phyloP scores from a whole-genome alignment of 1,140 invertebrate genomes.

The Teleopsis dalmanni region DNA sequence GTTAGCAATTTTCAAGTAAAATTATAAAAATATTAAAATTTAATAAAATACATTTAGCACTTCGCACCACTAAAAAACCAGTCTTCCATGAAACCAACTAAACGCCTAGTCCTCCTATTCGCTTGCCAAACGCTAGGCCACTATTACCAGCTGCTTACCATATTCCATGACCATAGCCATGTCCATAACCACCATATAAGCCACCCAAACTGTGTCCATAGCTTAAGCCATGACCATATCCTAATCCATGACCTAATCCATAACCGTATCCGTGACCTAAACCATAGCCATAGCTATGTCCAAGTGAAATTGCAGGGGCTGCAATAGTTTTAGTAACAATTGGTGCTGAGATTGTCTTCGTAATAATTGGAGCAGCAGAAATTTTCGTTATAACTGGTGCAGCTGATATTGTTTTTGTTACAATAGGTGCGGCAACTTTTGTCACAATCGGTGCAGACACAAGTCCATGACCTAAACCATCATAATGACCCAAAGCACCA shows the following conservation, averaged over 20 bases:
- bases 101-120: too few species aligned
- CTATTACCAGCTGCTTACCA: neutral
- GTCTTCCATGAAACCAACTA: too few species aligned
- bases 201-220: slow-evolving; percentile 7
- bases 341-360: slow-evolving; percentile 28
- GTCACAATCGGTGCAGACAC: slow-evolving; percentile 14
- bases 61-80: too few species aligned
- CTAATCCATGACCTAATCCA: slow-evolving; percentile 23
- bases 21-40: too few species aligned
- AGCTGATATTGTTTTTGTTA: slow-evolving; percentile 10
- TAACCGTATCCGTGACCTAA: slow-evolving; percentile 24
- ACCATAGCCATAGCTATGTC: slow-evolving; percentile 20
- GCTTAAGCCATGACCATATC: slow-evolving; percentile 3
- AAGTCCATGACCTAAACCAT: slow-evolving; percentile 12
- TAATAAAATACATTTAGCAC: too few species aligned
- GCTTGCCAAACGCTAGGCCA: neutral
- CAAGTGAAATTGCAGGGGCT: slow-evolving; percentile 22
- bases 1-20: too few species aligned
- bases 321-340: slow-evolving; percentile 27
- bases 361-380: slow-evolving; percentile 21
- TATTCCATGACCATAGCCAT: slow-evolving; percentile 27
- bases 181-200: slow-evolving; percentile 19
- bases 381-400: slow-evolving; percentile 21
- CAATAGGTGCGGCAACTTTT: slow-evolving; percentile 13
- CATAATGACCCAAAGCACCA: slow-evolving; percentile 14